These are phyloP conservation scores for Rosalia funebris DNA, from an alignment of 2,888 invertebrate species.

Conservation along the genomic window DNA sequence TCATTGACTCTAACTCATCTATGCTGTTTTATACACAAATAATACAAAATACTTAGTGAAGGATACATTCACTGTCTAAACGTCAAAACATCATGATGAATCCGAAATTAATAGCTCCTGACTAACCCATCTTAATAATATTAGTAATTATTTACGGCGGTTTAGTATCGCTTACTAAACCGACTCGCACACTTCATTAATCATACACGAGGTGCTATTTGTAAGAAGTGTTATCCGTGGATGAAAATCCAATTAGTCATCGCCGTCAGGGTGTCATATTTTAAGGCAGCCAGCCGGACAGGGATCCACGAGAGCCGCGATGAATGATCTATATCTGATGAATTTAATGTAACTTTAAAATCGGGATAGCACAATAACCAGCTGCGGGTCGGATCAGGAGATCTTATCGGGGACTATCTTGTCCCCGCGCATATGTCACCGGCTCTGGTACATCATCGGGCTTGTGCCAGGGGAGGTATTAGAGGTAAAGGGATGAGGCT, in stretches of 20 bases:
- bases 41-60: too few species aligned
- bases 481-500: conserved; percentile 2
- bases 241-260: conserved; percentile 50
- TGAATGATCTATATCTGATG: conserved; percentile 55
- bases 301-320: conserved; percentile 38
- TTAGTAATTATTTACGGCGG: conserved; percentile 1
- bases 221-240: conserved; percentile 49
- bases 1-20: too few species aligned
- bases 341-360: conserved; percentile 61
- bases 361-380: conserved; percentile 58
- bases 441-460: conserved; percentile 38
- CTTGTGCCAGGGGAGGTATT: conserved; percentile 22
- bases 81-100: not conserved
- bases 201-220: conserved; percentile 52
- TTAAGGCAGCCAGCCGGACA: conserved; percentile 29
- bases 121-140: not conserved
- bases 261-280: conserved; percentile 40
- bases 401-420: conserved; percentile 60
- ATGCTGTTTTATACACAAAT: too few species aligned
- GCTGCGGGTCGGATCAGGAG: conserved; percentile 57
- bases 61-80: too few species aligned
- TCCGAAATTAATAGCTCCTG: not conserved
- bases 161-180: conserved; percentile 10
- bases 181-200: conserved; percentile 44
- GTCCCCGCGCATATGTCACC: conserved; percentile 59